Base-by-base conservation (phyloP, 1,140 invertebrate genomes). In the Aphelinus atriplicis region DNA sequence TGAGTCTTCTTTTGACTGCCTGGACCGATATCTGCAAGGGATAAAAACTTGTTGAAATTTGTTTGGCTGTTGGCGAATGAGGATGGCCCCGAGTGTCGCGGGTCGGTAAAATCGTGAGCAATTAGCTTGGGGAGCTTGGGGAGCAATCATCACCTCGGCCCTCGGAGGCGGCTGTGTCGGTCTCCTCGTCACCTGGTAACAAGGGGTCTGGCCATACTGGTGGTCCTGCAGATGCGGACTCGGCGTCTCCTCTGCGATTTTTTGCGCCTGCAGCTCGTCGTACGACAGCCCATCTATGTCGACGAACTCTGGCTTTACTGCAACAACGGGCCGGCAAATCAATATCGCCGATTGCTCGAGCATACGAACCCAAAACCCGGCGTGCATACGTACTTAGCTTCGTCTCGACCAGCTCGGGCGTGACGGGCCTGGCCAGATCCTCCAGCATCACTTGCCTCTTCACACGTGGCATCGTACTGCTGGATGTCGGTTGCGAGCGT, bases 151-250 rank as follows among this genome's bases (percentile, higher is more conserved):
- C 84, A 90, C 90, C 85, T 90, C 89, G 76, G 90, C 84, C 80
- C 89, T 79, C 56, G 88, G 85, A 64, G 88, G 86, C 78, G 89
- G 86, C 78, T 88, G 88, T 64, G 87, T 88, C 56, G 84, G 85
- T 81, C 87, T 84, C 78, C 89, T 87, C 81, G 92, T 90, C 78
- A 93, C 90, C 87, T 94, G 91, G 82, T 92, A 91, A 85, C 93
- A 91, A 81, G 93, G 94, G 68, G 93, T 95, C 77, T 93, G 93
- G 62, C 94, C 94, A 87, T 95, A 95, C 73, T 94, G 94, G 84
- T 95, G 94, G 87, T 95, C 94, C 76, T 95, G 89, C 76, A 95
- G 90, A 87, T 95, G 94, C 66, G 92, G 92, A 87, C 92, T 93
- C 75, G 92, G 91, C 79, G 87, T 88, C 63, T 88, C 87, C 64